A percentile compares a stretch with the other conserved stretches of the same genome.
Conservation (phyloP, 2,888 invertebrate genomes). For the Caenorhabditis japonica region DNA sequence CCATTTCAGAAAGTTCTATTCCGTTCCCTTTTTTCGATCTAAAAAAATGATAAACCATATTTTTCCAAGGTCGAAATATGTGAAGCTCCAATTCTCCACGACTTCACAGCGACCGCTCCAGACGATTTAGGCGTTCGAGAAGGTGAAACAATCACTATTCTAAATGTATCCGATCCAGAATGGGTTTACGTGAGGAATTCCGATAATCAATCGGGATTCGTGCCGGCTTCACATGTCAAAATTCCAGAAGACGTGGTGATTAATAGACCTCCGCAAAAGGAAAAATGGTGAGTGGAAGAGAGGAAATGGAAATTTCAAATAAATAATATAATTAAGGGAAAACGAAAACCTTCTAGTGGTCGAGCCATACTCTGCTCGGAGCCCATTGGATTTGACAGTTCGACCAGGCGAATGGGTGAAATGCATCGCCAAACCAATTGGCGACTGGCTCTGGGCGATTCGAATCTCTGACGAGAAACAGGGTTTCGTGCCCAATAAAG, state of each 20-base stretch:
- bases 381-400: constrained; percentile 46
- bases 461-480: constrained; percentile 43
- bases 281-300: constrained; percentile 35
- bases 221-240: constrained; percentile 41
- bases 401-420: constrained; percentile 58
- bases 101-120: constrained; percentile 7
- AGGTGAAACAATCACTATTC: constrained; percentile 33
- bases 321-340: constrained; percentile 25
- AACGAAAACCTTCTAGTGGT: constrained; percentile 55
- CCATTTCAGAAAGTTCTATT: too few species aligned
- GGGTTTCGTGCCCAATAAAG: constrained; percentile 57
- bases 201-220: constrained; percentile 50
- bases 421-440: constrained; percentile 29
- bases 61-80: constrained; percentile 29
- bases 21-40: neutral
- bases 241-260: constrained; percentile 5
- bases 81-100: constrained; percentile 16
- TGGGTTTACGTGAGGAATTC: constrained; percentile 51
- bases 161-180: constrained; percentile 56
- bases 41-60: neutral
- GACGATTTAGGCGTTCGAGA: constrained; percentile 43
- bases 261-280: constrained; percentile 1
- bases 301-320: neutral
- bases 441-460: constrained; percentile 54
- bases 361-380: constrained; percentile 46